Conservation (phyloP, 2,113 vertebrate species). For the Ibidorhyncha struthersii region DNA sequence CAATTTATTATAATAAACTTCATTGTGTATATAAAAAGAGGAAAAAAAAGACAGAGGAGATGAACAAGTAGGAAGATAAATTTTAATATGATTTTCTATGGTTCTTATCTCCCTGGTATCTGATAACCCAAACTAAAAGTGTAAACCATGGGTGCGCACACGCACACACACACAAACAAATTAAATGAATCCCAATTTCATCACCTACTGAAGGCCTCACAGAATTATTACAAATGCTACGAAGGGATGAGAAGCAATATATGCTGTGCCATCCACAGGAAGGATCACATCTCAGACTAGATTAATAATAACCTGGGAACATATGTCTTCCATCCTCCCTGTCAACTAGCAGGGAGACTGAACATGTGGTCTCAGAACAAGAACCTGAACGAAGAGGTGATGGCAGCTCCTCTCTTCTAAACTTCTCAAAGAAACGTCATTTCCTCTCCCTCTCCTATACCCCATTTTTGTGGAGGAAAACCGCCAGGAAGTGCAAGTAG, state of each 20-base stretch:
- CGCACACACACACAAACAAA: not conserved
- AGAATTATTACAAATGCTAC: not conserved
- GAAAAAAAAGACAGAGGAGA: not conserved
- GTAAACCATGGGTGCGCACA: not conserved
- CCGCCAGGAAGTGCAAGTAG: not conserved
- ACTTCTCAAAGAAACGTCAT: not conserved
- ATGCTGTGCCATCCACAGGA: not conserved
- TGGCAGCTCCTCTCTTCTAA: not conserved
- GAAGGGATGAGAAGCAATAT: not conserved
- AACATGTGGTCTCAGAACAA: not conserved
- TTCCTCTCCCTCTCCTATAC: not conserved
- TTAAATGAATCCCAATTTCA: not conserved
- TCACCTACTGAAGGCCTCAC: not conserved
- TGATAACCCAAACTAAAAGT: not conserved
- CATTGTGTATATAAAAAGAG: not conserved
- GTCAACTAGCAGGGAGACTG: not conserved
- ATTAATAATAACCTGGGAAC: not conserved
- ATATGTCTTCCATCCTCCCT: not conserved
- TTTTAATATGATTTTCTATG: conserved; percentile 27
- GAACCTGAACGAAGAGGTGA: not conserved
- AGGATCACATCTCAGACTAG: not conserved
- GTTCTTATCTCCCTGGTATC: not conserved
- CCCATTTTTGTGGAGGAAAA: not conserved
- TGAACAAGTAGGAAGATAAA: not conserved
- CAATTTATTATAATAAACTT: conserved; percentile 29